A percentile compares a stretch with the other conserved stretches of the same genome.
phyloP scores from a whole-genome alignment of 2,797 vertebrate species.

The Halcyon smyrnensis region DNA sequence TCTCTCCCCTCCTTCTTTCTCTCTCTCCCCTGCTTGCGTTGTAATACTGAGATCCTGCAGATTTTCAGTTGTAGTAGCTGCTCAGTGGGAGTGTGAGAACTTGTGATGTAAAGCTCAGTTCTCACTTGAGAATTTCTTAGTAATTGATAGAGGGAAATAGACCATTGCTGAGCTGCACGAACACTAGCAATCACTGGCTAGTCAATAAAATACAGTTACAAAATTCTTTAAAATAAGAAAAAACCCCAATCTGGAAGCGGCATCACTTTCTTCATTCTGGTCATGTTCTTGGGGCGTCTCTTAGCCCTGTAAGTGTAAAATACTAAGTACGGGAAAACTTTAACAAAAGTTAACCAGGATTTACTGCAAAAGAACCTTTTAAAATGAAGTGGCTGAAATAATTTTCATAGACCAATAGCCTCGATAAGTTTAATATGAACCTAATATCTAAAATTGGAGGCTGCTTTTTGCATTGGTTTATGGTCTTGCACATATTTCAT shows the following conservation, averaged over 20 bases:
- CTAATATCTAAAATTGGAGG: background rate
- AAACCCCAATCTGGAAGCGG: rapidly evolving
- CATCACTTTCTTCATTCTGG: background rate
- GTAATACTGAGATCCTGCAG: background rate
- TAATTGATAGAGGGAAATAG: background rate
- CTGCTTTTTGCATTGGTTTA: background rate
- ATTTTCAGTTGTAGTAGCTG: slow-evolving; percentile 35
- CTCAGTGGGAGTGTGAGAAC: slow-evolving; percentile 63
- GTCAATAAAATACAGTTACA: background rate
- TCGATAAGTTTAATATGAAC: background rate
- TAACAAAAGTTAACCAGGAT: background rate
- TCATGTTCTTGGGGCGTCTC: background rate
- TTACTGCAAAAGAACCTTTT: background rate
- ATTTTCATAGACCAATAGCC: background rate
- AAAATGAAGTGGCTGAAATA: background rate
- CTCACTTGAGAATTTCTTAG: slow-evolving; percentile 22
- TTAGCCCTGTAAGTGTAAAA: background rate
- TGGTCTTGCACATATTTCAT: background rate
- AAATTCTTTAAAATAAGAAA: background rate
- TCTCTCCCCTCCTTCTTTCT: background rate
- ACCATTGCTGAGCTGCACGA: background rate
- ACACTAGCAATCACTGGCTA: background rate
- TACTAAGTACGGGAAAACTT: background rate
- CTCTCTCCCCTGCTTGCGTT: background rate
- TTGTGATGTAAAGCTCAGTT: slow-evolving; percentile 47